Conservation (phyloP, 2,113 vertebrate species). For the Bostrychus sinensis region DNA sequence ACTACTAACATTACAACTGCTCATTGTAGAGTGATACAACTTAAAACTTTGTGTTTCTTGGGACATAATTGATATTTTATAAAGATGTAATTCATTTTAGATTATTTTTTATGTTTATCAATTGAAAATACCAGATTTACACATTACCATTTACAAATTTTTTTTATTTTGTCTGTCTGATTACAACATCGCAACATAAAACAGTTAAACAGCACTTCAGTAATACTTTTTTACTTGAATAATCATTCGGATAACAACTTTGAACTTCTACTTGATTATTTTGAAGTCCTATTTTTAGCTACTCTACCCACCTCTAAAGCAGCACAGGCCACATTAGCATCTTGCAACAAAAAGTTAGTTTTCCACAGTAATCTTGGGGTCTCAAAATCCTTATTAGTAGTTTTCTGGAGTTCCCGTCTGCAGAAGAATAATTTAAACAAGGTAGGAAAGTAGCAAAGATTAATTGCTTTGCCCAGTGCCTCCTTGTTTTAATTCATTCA, state of each 20-base stretch:
- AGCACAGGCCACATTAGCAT: neutral
- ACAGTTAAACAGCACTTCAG: no score
- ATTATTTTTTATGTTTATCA: no score
- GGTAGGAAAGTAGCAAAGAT: neutral
- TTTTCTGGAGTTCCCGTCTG: neutral
- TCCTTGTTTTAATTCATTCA: conserved; percentile 8
- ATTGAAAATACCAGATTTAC: no score
- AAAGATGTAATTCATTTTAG: no score
- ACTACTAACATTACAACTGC: no score
- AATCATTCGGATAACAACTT: neutral
- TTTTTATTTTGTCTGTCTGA: no score
- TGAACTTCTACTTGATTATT: neutral
- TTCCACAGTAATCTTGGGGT: neutral
- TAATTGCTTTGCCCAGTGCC: neutral
- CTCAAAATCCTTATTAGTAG: neutral
- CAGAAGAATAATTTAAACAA: neutral
- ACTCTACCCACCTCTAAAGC: neutral
- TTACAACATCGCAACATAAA: no score
- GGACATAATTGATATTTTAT: no score
- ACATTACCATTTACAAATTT: no score
- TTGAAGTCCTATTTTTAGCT: no score
- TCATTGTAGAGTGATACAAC: no score
- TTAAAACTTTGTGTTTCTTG: no score
- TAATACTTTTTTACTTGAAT: neutral
- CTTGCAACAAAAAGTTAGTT: neutral